Percentiles rank a stretch among this genome's conserved stretches.
These are phyloP conservation scores for Drosophila pruinosa DNA, from an alignment of 1,140 invertebrate species.

Conservation along the genomic window DNA sequence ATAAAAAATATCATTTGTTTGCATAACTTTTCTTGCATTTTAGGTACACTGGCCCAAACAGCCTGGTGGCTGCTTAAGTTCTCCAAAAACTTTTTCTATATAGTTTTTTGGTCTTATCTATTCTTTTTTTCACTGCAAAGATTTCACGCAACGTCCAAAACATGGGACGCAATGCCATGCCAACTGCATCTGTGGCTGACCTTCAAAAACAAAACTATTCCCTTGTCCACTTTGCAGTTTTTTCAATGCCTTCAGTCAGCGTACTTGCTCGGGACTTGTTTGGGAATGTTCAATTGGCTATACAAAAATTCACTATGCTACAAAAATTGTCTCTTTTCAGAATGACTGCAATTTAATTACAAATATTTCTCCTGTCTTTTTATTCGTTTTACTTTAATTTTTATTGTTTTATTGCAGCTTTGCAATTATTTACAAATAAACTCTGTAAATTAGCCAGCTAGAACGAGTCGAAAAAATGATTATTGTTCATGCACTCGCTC, in stretches of 20 bases:
- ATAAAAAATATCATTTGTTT: slow-evolving; percentile 67
- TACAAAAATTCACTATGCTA: slow-evolving; percentile 65
- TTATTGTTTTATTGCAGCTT: neutral
- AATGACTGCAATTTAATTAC: slow-evolving; percentile 72
- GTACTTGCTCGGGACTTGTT: neutral
- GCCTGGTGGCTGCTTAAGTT: slow-evolving; percentile 46
- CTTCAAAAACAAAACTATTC: slow-evolving; percentile 27
- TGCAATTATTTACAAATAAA: slow-evolving; percentile 63
- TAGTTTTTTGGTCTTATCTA: slow-evolving; percentile 25
- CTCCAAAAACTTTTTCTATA: slow-evolving; percentile 36
- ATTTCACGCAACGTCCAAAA: slow-evolving; percentile 14
- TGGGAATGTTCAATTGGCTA: slow-evolving; percentile 48
- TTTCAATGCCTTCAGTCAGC: neutral
- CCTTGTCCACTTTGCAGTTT: slow-evolving; percentile 4
- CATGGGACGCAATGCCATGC: neutral
- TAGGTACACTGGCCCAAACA: slow-evolving; percentile 58
- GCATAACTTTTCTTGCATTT: slow-evolving; percentile 38
- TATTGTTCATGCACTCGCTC: slow-evolving; percentile 55
- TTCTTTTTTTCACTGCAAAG: neutral
- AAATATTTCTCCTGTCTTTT: slow-evolving; percentile 51
- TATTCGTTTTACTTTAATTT: neutral
- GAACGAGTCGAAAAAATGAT: slow-evolving; percentile 45
- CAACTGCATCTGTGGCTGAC: slow-evolving; percentile 8
- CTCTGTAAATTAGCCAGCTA: slow-evolving; percentile 48
- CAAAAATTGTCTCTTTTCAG: slow-evolving; percentile 45